Percentiles rank a stretch among this genome's conserved stretches.
phyloP scores from a whole-genome alignment of 2,113 vertebrate species.

The Mustelus asterias region DNA sequence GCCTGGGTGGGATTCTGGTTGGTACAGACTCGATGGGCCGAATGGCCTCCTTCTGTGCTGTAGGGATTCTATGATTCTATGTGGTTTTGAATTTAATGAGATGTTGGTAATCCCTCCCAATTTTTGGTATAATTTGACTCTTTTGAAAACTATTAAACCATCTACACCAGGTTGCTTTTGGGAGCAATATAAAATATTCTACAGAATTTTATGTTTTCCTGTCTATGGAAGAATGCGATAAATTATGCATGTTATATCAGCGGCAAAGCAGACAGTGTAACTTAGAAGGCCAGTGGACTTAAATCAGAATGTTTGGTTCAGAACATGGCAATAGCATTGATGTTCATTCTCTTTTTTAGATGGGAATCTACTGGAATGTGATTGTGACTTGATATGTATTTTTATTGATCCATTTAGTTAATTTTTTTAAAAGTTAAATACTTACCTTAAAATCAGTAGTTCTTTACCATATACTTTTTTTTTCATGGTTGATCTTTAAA shows the following conservation, averaged over 20 bases:
- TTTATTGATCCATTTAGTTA: background rate
- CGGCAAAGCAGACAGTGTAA: background rate
- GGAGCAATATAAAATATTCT: background rate
- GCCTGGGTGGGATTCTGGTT: no score
- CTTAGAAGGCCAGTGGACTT: background rate
- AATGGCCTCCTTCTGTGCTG: background rate
- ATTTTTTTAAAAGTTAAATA: background rate
- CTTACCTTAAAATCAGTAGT: background rate
- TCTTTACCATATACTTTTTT: background rate
- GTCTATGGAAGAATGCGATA: background rate
- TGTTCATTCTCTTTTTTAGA: background rate
- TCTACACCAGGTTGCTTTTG: background rate
- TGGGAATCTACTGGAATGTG: background rate
- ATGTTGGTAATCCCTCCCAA: conserved; percentile 3
- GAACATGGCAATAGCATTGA: background rate
- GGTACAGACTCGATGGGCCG: no score
- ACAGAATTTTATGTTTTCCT: background rate
- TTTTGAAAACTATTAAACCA: background rate
- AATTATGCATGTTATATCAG: background rate
- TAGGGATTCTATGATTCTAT: background rate
- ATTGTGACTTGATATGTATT: background rate
- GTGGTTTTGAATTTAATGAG: background rate
- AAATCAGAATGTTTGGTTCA: background rate
- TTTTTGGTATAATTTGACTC: conserved; percentile 6
- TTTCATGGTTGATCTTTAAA: background rate